Evolutionary conservation across 2,113 vertebrate genomes (phyloP), one percentile per base, ranked within the genome.

Genomic region (Malurus cyaneus): DNA sequence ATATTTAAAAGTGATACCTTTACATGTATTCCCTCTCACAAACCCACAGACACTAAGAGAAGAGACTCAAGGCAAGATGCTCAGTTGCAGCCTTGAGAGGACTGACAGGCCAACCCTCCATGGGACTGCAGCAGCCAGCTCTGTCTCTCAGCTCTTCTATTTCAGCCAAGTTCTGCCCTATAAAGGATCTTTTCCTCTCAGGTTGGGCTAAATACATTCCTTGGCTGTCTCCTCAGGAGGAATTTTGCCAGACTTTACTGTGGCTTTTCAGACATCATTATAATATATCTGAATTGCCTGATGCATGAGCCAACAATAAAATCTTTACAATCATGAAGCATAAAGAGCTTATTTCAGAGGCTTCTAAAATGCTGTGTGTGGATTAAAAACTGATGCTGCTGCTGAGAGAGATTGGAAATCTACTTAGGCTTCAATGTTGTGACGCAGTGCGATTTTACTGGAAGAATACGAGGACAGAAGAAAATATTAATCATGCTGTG

Each of bases 301-400:
- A 52, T 80, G 59, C 41, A 34, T 80, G 34, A 93, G 56, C 80
- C 69, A 90, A 73, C 23, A 42, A 32, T 44, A 57, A 96, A 86
- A 69, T 85, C 67, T 88, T 88, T 26, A 19, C 91, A 88, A 56
- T 92, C 80, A 52, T 14, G 29, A 88, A 83, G 64, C 76, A 54
- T 83, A 93, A 96, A 96, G 86, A 90, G 82, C 80, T 96, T 88
- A 94, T 86, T 95, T 90, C 83, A 67, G 76, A 80, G 72, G 64
- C 76, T 94, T 88, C 91, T 74, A 41, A 93, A 94, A 88, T 0
- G 3, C 83, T 70, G 7, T 76, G 34, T 39, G 20, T 60, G 83
- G 91, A 96, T 96, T 96, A 96, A 94, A 95, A 93, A 78, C 86
- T 44, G 60, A 7, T 66, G 88, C 28, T 88, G 69, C 44, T 93